Base-by-base conservation (phyloP, 2,888 invertebrate genomes). In the Diarsia rubi region DNA sequence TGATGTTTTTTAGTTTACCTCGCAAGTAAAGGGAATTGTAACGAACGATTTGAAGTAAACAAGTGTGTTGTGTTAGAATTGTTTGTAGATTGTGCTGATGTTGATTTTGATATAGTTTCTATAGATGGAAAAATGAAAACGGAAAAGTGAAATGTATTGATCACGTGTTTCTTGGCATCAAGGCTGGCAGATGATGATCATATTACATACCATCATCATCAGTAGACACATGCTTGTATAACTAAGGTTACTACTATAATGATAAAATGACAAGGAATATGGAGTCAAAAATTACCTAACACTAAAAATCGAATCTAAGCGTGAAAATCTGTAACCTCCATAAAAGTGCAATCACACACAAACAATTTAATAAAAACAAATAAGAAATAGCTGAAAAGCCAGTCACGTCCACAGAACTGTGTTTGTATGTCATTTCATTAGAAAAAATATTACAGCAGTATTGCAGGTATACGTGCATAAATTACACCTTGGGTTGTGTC, bases 401-500 rank as follows among this genome's bases (percentile, higher is more conserved):
- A 70, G 83, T 85, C 79, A 82, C 86, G 83, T 82, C 64, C 73
- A 49, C 60, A 47, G 54, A 79, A 73, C 31, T 83, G 75, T 86
- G 80, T 86, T 86, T 83, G 72, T 86, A 77, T 86, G 86, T 79
- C 84, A 86, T 74, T 81, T 81, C 65, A 81, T 77, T 77, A 78
- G n/a, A 57, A 57, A 79, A 75, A 86, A 78, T 75, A 54, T 62
- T 70, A 76, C 75, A 74, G 71, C 79, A 86, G 78, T 88, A 76
- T 89, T 88, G 86, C 88, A 89, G 88, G 83, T 82, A 91, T 88
- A 83, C 88, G 87, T 87, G 87, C 87, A 90, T 90, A 88, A 89
- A 87, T 87, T 86, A 89, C 52, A 88, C 92, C 90, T 93, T 91
- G 90, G 81, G 81, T 79, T 86, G 88, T 88, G 86, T 87, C 86